Conservation (phyloP, 2,113 vertebrate genomes). For the Platysternon megacephalum region DNA sequence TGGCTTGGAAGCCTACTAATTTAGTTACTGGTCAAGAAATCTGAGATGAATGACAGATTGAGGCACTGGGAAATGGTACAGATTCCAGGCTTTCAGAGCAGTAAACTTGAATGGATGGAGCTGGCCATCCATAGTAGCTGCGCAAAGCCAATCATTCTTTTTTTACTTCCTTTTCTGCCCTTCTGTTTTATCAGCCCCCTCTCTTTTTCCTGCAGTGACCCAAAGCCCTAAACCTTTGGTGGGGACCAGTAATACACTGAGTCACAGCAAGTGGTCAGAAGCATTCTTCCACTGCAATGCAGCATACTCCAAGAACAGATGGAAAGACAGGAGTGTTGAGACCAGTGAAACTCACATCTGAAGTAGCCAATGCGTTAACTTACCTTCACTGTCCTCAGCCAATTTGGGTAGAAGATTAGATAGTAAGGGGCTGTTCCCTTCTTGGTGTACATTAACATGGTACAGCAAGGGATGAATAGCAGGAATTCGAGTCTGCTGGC, state of each 20-base stretch:
- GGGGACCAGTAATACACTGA: not conserved
- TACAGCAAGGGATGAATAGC: not conserved
- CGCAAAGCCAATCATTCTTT: not conserved
- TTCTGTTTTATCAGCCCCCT: not conserved
- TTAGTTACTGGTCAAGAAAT: not conserved
- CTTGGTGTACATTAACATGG: not conserved
- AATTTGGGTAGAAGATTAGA: not conserved
- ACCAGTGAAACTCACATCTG: not conserved
- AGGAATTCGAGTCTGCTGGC: not conserved
- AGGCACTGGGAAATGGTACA: not conserved
- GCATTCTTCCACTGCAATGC: not conserved
- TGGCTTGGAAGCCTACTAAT: not conserved
- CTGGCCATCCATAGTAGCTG: not conserved
- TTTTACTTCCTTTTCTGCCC: not conserved
- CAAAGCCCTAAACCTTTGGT: not conserved
- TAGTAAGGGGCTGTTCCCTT: not conserved
- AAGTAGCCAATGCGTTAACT: not conserved
- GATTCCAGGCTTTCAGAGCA: not conserved
- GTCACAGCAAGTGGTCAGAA: not conserved
- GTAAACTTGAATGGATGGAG: not conserved
- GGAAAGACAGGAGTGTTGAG: not conserved
- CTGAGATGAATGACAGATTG: rapidly evolving
- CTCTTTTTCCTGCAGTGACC: not conserved
- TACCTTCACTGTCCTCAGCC: not conserved
- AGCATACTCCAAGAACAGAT: not conserved